Evolutionary conservation across 2,113 vertebrate genomes (phyloP).

Genomic region (Callopanchax toddi): DNA sequence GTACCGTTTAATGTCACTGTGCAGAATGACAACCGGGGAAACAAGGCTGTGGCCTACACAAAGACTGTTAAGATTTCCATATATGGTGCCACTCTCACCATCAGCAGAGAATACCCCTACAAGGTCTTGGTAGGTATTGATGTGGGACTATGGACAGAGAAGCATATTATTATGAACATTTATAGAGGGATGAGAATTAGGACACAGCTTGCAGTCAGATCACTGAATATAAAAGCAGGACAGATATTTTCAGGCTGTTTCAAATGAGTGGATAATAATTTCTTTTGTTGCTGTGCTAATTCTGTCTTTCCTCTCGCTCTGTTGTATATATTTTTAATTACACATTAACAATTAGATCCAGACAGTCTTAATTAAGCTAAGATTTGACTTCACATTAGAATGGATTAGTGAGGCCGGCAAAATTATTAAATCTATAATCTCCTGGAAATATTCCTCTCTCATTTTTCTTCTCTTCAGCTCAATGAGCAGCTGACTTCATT

Average conservation of each 20-base stretch:
- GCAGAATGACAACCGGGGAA: constrained; percentile 71
- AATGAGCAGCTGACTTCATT: constrained; percentile 59
- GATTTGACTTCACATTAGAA: constrained; percentile 61
- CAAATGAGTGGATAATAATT: constrained; percentile 30
- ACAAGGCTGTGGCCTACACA: constrained; percentile 62
- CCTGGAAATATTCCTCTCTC: constrained; percentile 43
- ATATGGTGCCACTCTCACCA: constrained; percentile 54
- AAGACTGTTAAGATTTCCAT: constrained; percentile 62
- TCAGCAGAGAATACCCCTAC: constrained; percentile 67
- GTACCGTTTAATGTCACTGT: constrained; percentile 71
- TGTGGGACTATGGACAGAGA: neutral
- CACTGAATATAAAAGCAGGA: constrained; percentile 57
- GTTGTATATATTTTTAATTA: constrained; percentile 61
- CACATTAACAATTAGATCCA: constrained; percentile 60
- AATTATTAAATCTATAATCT: constrained; percentile 66
- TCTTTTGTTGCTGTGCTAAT: constrained; percentile 55
- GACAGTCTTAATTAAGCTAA: constrained; percentile 61
- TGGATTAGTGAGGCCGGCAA: constrained; percentile 56
- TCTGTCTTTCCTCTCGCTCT: constrained; percentile 39
- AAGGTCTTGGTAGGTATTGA: constrained; percentile 62
- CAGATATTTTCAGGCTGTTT: constrained; percentile 32
- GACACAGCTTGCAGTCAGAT: constrained; percentile 31
- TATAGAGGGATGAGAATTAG: constrained; percentile 32
- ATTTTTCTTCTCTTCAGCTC: constrained; percentile 54
- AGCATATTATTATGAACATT: constrained; percentile 14